Evolutionary conservation across 2,888 invertebrate species (phyloP).

Genomic region (Idaea straminata): DNA sequence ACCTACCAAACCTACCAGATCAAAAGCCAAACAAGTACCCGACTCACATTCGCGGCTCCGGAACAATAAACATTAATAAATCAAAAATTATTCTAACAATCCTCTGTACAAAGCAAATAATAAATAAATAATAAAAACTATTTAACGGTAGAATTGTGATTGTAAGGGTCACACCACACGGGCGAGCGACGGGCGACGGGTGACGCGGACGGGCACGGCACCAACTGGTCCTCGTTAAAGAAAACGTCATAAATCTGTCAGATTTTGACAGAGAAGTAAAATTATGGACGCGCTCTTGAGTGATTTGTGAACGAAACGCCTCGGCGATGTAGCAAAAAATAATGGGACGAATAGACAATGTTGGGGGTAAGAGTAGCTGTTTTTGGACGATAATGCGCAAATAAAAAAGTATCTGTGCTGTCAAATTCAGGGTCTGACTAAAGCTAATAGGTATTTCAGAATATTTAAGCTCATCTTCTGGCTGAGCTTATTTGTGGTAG

Average conservation of each 20-base stretch:
- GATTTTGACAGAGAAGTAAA: constrained; percentile 55
- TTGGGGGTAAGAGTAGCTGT: not conserved
- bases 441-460: too few relatives aligned
- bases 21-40: too few relatives aligned
- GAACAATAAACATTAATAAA: not conserved
- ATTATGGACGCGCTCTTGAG: constrained; percentile 63
- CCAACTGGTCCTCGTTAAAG: constrained; percentile 56
- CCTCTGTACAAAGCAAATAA: not conserved
- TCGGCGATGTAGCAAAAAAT: constrained; percentile 32
- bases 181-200: constrained; percentile 14
- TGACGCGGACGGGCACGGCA: constrained; percentile 16
- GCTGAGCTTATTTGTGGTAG: too few relatives aligned
- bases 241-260: constrained; percentile 71
- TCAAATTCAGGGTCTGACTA: not conserved
- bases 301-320: constrained; percentile 58
- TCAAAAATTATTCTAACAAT: not conserved
- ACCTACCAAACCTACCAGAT: too few relatives aligned
- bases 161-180: constrained; percentile 26
- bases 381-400: not conserved
- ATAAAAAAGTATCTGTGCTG: not conserved
- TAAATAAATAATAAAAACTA: not conserved
- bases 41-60: not conserved
- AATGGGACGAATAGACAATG: constrained; percentile 31
- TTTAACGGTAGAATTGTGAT: constrained; percentile 5
- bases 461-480: too few relatives aligned